Percentiles rank a stretch among this genome's conserved stretches.
Conservation (phyloP, 2,888 invertebrate species). For the Sesamia inferens region DNA sequence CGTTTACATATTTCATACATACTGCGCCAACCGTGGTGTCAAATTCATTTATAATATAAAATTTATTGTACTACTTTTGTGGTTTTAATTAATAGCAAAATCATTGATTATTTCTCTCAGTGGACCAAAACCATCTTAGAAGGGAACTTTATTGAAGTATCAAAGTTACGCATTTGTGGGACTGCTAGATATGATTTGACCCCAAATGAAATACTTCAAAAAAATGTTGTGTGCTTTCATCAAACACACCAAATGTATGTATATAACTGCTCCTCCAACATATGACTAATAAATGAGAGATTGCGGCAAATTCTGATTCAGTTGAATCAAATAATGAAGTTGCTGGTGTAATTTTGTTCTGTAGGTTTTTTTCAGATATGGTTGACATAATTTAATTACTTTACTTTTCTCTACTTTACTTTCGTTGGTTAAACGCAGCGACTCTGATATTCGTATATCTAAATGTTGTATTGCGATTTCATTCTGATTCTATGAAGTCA, state of each 20-base stretch:
- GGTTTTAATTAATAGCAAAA: neutral
- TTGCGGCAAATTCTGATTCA: neutral
- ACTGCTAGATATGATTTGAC: neutral
- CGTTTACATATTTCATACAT: no score
- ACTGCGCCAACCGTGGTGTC: no score
- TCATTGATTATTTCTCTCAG: neutral
- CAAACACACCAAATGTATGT: neutral
- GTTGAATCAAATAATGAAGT: neutral
- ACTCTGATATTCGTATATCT: no score
- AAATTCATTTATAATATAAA: neutral
- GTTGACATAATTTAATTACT: no score
- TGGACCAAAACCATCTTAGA: neutral
- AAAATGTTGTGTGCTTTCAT: neutral
- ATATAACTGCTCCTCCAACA: neutral
- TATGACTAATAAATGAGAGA: neutral
- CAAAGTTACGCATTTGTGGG: slow-evolving; percentile 12
- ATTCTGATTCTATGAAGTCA: no score
- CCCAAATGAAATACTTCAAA: neutral
- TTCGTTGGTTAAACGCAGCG: no score
- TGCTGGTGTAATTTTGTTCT: no score
- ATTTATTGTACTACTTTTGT: neutral
- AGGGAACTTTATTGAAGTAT: slow-evolving; percentile 15
- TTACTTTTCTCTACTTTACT: no score
- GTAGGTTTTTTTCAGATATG: neutral
- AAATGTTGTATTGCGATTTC: no score